Base-by-base conservation (phyloP, 1,140 invertebrate species). In the Drosophila mojavensis region DNA sequence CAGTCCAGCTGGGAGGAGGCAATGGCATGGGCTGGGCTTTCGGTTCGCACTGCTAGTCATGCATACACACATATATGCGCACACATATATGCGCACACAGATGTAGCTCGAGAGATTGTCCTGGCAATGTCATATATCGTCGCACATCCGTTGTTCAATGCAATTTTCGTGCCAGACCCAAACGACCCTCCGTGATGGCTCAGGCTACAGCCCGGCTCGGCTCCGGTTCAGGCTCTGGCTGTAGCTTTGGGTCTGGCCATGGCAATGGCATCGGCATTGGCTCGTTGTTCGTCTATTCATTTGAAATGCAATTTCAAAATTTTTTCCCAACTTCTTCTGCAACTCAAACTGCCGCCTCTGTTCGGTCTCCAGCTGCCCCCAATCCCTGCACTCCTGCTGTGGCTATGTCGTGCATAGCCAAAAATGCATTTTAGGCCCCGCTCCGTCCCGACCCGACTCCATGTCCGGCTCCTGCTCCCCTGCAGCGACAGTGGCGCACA, bases 301-400 rank as follows among this genome's bases (percentile, higher is more conserved):
- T 80, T 90, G 84, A 90, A 89, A 90, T 89, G 84, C 84, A 89
- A 89, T 89, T 89, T 84, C 75, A 89, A 89, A 89, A 75, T 77
- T 84, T 89, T 86, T 90, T 68, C 69, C 61, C 79, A 81, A 86
- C 78, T 89, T 68, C 79, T 78, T 70, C 78, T 75, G 67, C 81
- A 73, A 69, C 62, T 59, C 66, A 55, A 56, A 75, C 54, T 41
- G 45, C 5, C n/a, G 66, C 33, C 24, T 61, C 66, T 56, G 39
- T 28, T 33, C 39, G 50, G 4, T 6, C 26, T 15, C n/a, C 4
- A 24, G 10, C 45, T 26, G 1, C 50, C n/a, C 45, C n/a, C 13
- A 45, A 11, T 6, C 28, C 28, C 9, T 39, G 15, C 10, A 11
- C 20, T 33, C 17, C 17, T 62, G 5, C 39, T 17, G 54, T n/a